Base-by-base conservation (phyloP, 2,888 invertebrate species). In the Conus canariensis region DNA sequence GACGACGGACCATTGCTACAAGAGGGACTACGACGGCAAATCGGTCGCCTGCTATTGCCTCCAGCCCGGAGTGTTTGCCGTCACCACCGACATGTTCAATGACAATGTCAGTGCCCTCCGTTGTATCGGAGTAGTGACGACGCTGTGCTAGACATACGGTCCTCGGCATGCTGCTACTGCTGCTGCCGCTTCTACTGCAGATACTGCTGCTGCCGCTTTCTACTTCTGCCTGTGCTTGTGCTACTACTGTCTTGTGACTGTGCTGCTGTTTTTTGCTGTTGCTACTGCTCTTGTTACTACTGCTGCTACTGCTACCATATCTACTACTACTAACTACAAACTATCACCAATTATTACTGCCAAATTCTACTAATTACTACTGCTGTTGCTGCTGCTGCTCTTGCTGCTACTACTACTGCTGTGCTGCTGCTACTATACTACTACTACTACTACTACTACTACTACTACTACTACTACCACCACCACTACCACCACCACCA, bases 1-100 rank as follows among this genome's bases (percentile, higher is more conserved):
- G 95, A 90, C 93, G 8, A 74, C 92, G 19, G 92, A 92, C 5
- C 93, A 93, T 56, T 95, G 95, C 90, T 90, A 92, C n/a, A 89
- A 95, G n/a, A 88, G 91, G 4, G 91, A 92, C 70, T 94, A 93
- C 89, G 90, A 91, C n/a, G 92, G 91, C 0, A 92, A 90, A 8
- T 93, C 93, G 56, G 95, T 93, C 0, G 92, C 92, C 25, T 96
- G 96, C 91, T 93, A 93, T 45, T 96, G 96, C 90, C 90, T 91
- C 8, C 91, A 92, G 14, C 93, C 95, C 1, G 96, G 96, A 8
- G 93, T 96, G 45, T 96, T 94, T 91, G 95, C 96, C 22, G 94
- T 96, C 64, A 95, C 95, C 6, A 96, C 96, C n/a, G 96, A 96
- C 91, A 96, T 96, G 96, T 96, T 95, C 92, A 95, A 96, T 91